A percentile compares a stretch with the other conserved stretches of the same genome.
These are phyloP conservation scores for Halictus quadricinctus DNA, from an alignment of 2,888 invertebrate genomes.

Conservation along the genomic window DNA sequence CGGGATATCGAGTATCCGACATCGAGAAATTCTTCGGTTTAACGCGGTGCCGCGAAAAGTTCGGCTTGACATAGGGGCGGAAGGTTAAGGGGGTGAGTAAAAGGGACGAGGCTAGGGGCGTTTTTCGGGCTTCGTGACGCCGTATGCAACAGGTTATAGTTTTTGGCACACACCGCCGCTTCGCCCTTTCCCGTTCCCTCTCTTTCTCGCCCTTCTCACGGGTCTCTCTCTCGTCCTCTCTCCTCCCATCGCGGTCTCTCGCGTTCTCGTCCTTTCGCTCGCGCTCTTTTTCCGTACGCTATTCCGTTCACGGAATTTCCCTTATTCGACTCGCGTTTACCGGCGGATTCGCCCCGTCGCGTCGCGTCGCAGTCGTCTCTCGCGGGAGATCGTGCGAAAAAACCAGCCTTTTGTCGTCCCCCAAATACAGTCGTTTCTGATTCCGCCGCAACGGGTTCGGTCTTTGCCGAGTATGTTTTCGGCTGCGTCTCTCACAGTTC, in stretches of 20 bases:
- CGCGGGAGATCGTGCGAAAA: constrained; percentile 58
- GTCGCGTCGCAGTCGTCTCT: constrained; percentile 45
- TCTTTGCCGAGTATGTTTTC: neutral
- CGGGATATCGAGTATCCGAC: constrained; percentile 67
- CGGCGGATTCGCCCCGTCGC: constrained; percentile 43
- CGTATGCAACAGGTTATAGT: constrained; percentile 81
- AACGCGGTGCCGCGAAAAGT: constrained; percentile 65
- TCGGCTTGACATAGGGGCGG: constrained; percentile 56
- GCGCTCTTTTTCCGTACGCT: constrained; percentile 42
- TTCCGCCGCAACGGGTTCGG: neutral
- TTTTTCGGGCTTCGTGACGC: constrained; percentile 80
- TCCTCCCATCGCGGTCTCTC: constrained; percentile 43
- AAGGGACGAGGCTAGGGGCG: constrained; percentile 78
- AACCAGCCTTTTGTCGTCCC: constrained; percentile 18
- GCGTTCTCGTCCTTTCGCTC: constrained; percentile 55
- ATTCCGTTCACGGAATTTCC: constrained; percentile 58
- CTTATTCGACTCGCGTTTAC: constrained; percentile 35
- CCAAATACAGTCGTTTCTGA: neutral
- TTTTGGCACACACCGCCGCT: constrained; percentile 80
- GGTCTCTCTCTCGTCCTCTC: constrained; percentile 1
- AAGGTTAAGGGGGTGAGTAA: constrained; percentile 63
- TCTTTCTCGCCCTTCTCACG: constrained; percentile 53
- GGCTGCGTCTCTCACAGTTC: neutral
- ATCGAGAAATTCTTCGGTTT: constrained; percentile 63
- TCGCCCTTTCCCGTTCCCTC: constrained; percentile 62